Evolutionary conservation across 2,888 invertebrate species (phyloP), one percentile per base, ranked within the genome.

Genomic region (Drosophila putrida): DNA sequence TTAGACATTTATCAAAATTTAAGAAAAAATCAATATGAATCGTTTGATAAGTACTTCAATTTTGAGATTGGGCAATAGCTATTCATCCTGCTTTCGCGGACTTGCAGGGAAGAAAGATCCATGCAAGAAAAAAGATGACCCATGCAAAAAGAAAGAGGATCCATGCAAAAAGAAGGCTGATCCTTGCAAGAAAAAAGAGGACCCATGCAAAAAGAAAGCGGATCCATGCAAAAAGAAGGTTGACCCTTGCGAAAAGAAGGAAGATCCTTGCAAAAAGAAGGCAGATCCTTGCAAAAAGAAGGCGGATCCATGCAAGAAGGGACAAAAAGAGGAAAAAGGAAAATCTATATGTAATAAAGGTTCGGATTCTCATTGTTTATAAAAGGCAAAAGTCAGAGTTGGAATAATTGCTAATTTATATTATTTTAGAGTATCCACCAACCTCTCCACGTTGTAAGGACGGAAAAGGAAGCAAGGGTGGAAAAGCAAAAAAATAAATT

Each of bases 401-500:
- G 8, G 2, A n/a, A 27, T 27, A n/a, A 9, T 15, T 3, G 8
- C 1, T 10, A 25, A 9, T 15, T 35, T 8, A 27, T 27, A 5
- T 13, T 0, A 4, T 0, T 31, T 28, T 13, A 72, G 71, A 1
- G 11, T 0, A 4, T 0, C 10, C 8, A 15, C 27, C 44, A 2
- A 53, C 53, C 0, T 1, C 10, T 1, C 75, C 77, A 4, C 39
- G 38, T n/a, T 71, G 77, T 8, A 71, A 64, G 44, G 39, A 20
- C 1, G 55, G 35, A 2, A 63, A 64, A 49, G 43, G 27, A 5
- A 38, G 36, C 2, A 35, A 47, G 15, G 63, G 8, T 4, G 61
- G 43, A 25, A 49, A 50, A 39, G 9, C 15, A 1, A 27, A 38
- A 9, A 43, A 39, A 4, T 38, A 33, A 15, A 28, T 2, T 9